Evolutionary conservation across 2,888 invertebrate genomes (phyloP), one percentile per base, ranked within the genome.

Genomic region (Drosophila anomalata): DNA sequence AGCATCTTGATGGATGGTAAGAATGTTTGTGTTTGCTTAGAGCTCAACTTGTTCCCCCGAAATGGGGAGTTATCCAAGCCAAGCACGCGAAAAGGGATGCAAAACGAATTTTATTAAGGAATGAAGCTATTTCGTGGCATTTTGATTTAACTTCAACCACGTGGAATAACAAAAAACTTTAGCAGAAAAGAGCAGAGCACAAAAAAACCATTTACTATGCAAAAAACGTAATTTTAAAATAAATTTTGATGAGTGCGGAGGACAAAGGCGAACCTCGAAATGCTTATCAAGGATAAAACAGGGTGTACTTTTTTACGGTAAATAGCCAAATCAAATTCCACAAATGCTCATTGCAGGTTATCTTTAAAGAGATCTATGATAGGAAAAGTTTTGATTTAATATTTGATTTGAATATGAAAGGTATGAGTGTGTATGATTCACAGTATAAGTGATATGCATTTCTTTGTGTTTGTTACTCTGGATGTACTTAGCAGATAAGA

Each of bases 251-350:
- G 54, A 44, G 58, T 53, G 53, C 29, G 29, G 36, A 39, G 56
- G 39, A 47, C 46, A 36, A 44, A 29, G 24, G 66, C 14, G 20
- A 36, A 39, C 48, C 52, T 56, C 44, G 20, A n/a, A 53, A 47
- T 62, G 52, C 71, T 76, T 68, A 53, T 53, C 65, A 67, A 74
- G 89, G 89, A 78, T 80, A 73, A 78, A 84, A 82, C 82, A 82
- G 82, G 82, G 82, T 82, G 82, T 71, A 72, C 65, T 47, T 42
- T 53, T 58, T 70, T 53, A 75, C 70, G 61, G 59, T 52, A 65
- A 77, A 71, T 69, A 70, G 83, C 74, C 84, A 87, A 69, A 62
- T 59, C 11, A 53, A 53, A 55, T 59, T 50, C 67, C 78, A 20
- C 72, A 84, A 66, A 61, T 33, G 46, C 55, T 65, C 47, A 50